Evolutionary conservation across 2,888 invertebrate genomes (phyloP), one percentile per base, ranked within the genome.

Genomic region (Hypomecis atomaria): DNA sequence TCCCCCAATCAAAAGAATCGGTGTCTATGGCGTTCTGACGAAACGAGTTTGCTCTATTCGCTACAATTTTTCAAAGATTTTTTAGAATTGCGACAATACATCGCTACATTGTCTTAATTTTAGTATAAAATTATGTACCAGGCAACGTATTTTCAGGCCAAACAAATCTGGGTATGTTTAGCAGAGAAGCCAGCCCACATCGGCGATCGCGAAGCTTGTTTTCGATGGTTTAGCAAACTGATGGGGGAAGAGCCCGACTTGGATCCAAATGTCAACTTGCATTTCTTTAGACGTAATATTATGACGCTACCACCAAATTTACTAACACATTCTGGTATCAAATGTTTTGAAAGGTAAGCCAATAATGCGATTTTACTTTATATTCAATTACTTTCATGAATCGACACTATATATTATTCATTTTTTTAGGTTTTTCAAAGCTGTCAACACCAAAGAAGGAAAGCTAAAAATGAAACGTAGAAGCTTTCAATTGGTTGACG

Each of bases 191-290:
- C 98, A 9, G 97, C 98, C 9, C 98, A 98, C 85, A 94, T 96
- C 10, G 96, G 96, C 0, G 99, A 99, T 87, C 95, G 99, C 44
- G 99, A 99, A 87, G 98, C 98, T 40, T 99, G 99, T 88, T 99
- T 99, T 90, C 97, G 98, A 78, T 99, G 99, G 99, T 99, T 99
- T 92, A 98, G 98, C 44, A 99, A 99, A 90, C 90, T 98, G 43
- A 98, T 98, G 98, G 97, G 97, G 13, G 99, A 99, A 76, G 99
- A 99, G 83, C 98, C 99, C 0, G 99, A 99, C 87, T 91, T 99
- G 59, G 99, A 99, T 90, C 99, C 99, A 0, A 98, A 98, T 74
- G 98, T 99, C 62, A 98, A 98, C 81, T 95, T 97, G 84, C 98
- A 98, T 86, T 99, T 99, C 92, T 99, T 99, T 93, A 97, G 98